Evolutionary conservation across 2,888 invertebrate species (phyloP), one percentile per base, ranked within the genome.

Genomic region (Yponomeuta cagnagella): DNA sequence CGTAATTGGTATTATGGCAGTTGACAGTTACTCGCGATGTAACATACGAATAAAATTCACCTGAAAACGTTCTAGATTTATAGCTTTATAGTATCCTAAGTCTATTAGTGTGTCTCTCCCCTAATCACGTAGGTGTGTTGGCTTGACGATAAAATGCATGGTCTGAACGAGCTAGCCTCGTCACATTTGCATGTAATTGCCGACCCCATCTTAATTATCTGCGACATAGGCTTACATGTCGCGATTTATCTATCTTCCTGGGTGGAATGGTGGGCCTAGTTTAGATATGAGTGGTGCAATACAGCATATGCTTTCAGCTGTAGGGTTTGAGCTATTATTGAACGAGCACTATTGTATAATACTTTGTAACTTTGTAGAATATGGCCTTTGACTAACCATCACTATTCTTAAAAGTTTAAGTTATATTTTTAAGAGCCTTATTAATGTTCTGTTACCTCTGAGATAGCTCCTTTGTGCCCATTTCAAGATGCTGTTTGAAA

Each of bases 121-220:
- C 52, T 58, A 15, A 15, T 6, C 30, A 23, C 48, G 43, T 68
- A 43, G 33, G 43, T 68, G 43, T 68, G 86, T 87, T 84, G 90
- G 89, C 85, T 88, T 85, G 82, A 83, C 84, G 74, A 77, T 80
- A 37, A 82, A 83, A 82, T 84, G 78, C 80, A 78, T 81, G 80
- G 82, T 89, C 87, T 81, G 87, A 90, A 90, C 85, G 77, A 86
- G 85, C 83, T 77, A 75, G 82, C 82, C 82, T 80, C 84, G 80
- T 71, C 77, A 75, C 81, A 90, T 91, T 90, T 87, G 87, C 91
- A 91, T 90, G 88, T 90, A 91, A 90, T 90, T 88, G 88, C 80
- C 76, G 80, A 79, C 80, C 82, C 82, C 85, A 80, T 83, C 86
- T 67, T 88, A 86, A 89, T 88, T 88, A 87, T 80, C 79, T 48